These are phyloP conservation scores for Gallinago nigripennis DNA, from an alignment of 2,797 vertebrate species.

Conservation along the genomic window DNA sequence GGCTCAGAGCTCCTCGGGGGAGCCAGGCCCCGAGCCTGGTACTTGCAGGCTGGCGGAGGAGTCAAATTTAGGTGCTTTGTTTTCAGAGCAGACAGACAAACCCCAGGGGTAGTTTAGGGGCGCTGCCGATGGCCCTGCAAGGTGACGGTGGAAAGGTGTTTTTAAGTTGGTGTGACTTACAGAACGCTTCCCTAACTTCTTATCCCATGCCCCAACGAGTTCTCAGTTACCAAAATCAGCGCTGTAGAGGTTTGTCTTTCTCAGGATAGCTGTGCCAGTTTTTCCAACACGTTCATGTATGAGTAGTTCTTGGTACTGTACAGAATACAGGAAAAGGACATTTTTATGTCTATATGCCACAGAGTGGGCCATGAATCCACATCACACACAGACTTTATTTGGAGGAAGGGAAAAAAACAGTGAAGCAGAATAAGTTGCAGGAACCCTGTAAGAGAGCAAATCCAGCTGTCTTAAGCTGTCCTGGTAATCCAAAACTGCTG, in stretches of 20 bases:
- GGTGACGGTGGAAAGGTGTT: not conserved
- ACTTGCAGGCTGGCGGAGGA: not conserved
- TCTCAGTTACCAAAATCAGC: not conserved
- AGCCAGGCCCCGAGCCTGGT: not conserved
- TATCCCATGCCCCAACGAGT: not conserved
- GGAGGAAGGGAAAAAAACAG: not conserved
- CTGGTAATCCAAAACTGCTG: not conserved
- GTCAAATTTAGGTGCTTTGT: not conserved
- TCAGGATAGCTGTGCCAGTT: not conserved
- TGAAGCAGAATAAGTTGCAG: not conserved
- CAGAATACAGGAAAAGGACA: not conserved
- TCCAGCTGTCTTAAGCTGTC: not conserved
- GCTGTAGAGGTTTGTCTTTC: not conserved
- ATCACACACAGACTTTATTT: not conserved
- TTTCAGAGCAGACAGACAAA: not conserved
- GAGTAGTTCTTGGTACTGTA: not conserved
- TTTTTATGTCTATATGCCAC: not conserved
- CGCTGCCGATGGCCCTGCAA: not conserved
- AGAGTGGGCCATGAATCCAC: not conserved
- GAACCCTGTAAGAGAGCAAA: not conserved
- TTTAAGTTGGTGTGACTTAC: not conserved
- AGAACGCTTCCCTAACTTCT: not conserved
- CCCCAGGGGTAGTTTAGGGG: not conserved
- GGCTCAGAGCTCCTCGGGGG: not conserved
- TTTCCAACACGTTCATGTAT: not conserved